Evolutionary conservation across 2,113 vertebrate genomes (phyloP), one percentile per base, ranked within the genome.

Genomic region (Anser cygnoides): DNA sequence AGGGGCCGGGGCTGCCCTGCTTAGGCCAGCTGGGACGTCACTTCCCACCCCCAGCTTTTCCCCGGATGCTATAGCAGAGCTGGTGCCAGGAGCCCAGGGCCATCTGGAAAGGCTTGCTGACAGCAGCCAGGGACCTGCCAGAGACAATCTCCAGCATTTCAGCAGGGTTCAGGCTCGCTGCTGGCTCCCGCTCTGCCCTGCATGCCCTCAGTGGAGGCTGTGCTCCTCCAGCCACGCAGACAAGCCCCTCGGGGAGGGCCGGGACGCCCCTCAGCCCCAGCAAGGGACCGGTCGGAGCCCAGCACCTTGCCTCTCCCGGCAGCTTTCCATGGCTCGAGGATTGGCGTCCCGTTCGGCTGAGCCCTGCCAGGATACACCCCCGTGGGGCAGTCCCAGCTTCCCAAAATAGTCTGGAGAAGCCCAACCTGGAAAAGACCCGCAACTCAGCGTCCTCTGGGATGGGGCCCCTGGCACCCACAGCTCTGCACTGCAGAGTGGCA

Each of bases 131-230:
- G 59, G 86, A 90, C 86, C 79, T 0, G 2, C n/a, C 11, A 6
- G 39, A 89, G 93, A 63, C 63, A 92, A 63, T 39, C 67, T 70
- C 22, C 44, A 13, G 79, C 33, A 4, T 28, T 74, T 58, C 13
- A 0, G 39, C 52, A 23, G 73, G 2, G 11, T 10, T 13, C 15
- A 1, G 19, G 6, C 77, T 50, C 1, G 6, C 78, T 0, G 0
- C 46, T 68, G 73, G 35, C 52, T 63, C 43, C 70, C 0, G 1
- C 17, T 5, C 85, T 68, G 78, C 66, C 43, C 76, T 52, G 25
- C n/a, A 2, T 0, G 1, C 59, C 54, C 33, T 2, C n/a, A 19
- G 61, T 0, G 0, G 54, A 33, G 33, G 20, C 15, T 2, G 80
- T 54, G 79, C 9, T 0, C 9, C 52, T n/a, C 73, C 3, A 3